Evolutionary conservation across 1,140 invertebrate genomes (phyloP).

Genomic region (Dysdera silvatica): DNA sequence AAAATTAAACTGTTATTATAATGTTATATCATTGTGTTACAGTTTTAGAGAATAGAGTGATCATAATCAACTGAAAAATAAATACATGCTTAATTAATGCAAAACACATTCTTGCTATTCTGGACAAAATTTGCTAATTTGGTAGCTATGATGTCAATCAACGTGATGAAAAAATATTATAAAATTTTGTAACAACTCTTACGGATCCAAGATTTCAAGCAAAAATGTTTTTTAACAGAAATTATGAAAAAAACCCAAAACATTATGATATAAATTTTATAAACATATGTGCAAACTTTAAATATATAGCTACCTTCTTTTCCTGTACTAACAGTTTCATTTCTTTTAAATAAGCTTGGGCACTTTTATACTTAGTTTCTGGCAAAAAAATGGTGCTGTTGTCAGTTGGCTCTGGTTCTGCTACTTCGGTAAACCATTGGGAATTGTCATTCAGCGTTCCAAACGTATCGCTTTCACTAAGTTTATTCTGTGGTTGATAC

Average conservation of each 20-base stretch:
- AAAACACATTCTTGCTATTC: too few species aligned
- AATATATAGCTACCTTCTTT: constrained; percentile 25
- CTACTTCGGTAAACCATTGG: constrained; percentile 16
- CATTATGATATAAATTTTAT: background rate
- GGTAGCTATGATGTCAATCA: too few species aligned
- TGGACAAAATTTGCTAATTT: too few species aligned
- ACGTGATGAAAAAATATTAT: background rate
- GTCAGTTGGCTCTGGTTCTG: constrained; percentile 8
- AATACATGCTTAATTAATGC: too few species aligned
- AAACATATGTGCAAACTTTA: background rate
- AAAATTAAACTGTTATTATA: too few species aligned
- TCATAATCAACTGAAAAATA: too few species aligned
- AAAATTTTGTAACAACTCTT: background rate
- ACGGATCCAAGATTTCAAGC: too few species aligned
- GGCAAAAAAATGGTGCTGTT: constrained; percentile 11
- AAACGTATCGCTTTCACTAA: constrained; percentile 9
- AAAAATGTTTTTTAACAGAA: too few species aligned
- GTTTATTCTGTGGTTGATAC: too few species aligned
- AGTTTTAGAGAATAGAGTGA: too few species aligned
- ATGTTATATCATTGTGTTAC: too few species aligned
- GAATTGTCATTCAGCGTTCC: constrained; percentile 13
- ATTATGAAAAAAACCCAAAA: background rate
- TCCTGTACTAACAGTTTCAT: constrained; percentile 18
- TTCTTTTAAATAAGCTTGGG: background rate
- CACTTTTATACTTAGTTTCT: constrained; percentile 7